These are phyloP conservation scores for Podarcis lilfordi DNA, from an alignment of 2,797 vertebrate species.

Conservation along the genomic window DNA sequence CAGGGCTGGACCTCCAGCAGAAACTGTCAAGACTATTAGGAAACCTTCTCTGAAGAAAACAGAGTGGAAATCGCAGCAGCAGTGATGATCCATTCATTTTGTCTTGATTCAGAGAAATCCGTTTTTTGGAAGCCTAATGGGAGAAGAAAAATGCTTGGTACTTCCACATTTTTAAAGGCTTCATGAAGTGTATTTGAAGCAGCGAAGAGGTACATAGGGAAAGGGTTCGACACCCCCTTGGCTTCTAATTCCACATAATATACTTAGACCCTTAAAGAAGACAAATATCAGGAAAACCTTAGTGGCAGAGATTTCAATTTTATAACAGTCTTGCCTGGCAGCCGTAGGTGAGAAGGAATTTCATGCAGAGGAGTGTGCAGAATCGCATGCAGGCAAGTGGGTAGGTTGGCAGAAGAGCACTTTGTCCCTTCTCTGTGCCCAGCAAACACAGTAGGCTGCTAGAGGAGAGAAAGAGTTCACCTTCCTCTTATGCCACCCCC, in stretches of 20 bases:
- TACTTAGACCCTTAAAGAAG: not conserved
- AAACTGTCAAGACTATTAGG: not conserved
- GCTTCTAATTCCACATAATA: not conserved
- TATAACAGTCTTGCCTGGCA: not conserved
- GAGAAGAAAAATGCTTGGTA: constrained; percentile 9
- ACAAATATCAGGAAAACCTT: not conserved
- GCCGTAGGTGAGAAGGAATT: too few relatives aligned
- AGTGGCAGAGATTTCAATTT: not conserved
- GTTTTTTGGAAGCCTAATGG: constrained; percentile 46
- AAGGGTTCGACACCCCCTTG: not conserved
- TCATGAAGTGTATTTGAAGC: not conserved
- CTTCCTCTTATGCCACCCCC: not conserved
- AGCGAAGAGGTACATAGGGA: not conserved
- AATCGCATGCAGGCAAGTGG: too few relatives aligned
- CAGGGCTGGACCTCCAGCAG: accelerated
- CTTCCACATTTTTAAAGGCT: constrained; percentile 18
- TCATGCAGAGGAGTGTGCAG: too few relatives aligned
- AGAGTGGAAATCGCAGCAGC: constrained; percentile 53
- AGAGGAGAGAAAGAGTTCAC: not conserved
- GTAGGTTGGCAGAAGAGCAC: too few relatives aligned
- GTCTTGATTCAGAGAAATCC: constrained; percentile 27
- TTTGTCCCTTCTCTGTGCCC: too few relatives aligned
- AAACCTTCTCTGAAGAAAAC: constrained; percentile 33
- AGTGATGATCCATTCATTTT: constrained; percentile 67
- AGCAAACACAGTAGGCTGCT: not conserved